Evolutionary conservation across 1,140 invertebrate genomes (phyloP), one percentile per base, ranked within the genome.

Genomic region (Meloidogyne exigua): DNA sequence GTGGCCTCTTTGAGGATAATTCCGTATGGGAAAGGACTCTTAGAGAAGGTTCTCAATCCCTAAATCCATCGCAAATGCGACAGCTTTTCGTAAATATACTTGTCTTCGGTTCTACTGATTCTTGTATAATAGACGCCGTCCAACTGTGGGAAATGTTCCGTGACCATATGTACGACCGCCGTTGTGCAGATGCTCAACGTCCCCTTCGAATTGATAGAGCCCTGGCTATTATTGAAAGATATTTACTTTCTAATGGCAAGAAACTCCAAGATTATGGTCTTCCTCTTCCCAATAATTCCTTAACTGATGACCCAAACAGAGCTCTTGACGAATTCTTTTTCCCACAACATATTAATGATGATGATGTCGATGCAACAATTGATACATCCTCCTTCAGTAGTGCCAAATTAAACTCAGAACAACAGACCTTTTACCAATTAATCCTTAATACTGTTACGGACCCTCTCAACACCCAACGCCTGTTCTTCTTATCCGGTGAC

Each of bases 301-400:
- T 68, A 5, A 68, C 39, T 68, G 9, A 68, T 23, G 66, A 68
- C 9, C 66, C 66, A 2, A 28, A 68, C 18, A 28, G n/a, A 32
- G 66, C 28, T n/a, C 0, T 68, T 5, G 39, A 68, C n/a, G 66
- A 68, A 2, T 68, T 68, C 21, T 68, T 68, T 9, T 68, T 68
- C 21, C 66, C 66, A 1, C 66, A 68, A n/a, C 66, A 68, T 23
- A 0, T 68, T 2, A 68, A 68, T 68, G 66, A 68, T 68, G 66
- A 68, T n/a, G 66, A 68, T 7, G 39, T 23, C 39, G 66, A 68
- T 39, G 66, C 12, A 2, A 68, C 66, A 23, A 9, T 68, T n/a
- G 66, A 68, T 23, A 68, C 66, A 23, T n/a, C 66, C 1, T 15
- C 66, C 15, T 68, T 32, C 9, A n/a, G 23, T 13, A n/a, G 10